Percentiles rank a stretch among this genome's conserved stretches.
These are phyloP conservation scores for Phocoena sinus DNA, from an alignment of 2,113 vertebrate species.

Conservation along the genomic window DNA sequence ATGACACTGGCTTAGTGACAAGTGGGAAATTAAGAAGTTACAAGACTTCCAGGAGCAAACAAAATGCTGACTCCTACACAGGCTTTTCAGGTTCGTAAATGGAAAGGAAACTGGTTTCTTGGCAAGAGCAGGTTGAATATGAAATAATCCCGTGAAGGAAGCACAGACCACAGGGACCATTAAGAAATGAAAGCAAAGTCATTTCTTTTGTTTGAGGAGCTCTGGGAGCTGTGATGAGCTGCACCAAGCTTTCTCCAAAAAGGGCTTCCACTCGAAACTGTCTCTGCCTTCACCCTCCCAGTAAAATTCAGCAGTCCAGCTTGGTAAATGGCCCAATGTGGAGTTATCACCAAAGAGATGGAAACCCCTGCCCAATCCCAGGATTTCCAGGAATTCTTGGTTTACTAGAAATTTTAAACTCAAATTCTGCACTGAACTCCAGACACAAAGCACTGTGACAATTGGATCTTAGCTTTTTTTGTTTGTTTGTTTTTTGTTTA, in stretches of 20 bases:
- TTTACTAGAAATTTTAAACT: neutral
- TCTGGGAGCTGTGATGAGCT: rapidly evolving
- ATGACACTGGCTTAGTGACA: neutral
- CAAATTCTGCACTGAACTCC: neutral
- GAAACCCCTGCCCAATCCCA: neutral
- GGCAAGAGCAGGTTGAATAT: neutral
- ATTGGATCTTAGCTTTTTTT: neutral
- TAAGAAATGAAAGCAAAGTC: too few species aligned
- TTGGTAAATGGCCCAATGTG: rapidly evolving
- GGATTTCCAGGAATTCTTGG: neutral
- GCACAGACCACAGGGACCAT: too few species aligned
- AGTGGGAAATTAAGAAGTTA: neutral
- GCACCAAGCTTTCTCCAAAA: neutral
- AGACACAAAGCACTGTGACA: too few species aligned
- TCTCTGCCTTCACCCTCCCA: neutral
- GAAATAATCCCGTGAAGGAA: neutral
- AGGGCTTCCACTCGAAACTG: neutral
- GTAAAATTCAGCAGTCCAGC: neutral
- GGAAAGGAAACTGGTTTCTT: neutral
- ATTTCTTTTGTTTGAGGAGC: neutral
- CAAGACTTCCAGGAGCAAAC: neutral
- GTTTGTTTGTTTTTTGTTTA: neutral
- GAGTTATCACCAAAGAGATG: neutral
- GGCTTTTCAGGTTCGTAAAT: neutral
- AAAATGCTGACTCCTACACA: neutral